These are phyloP conservation scores for Aculops lycopersici DNA, from an alignment of 1,140 invertebrate genomes.

Conservation along the genomic window DNA sequence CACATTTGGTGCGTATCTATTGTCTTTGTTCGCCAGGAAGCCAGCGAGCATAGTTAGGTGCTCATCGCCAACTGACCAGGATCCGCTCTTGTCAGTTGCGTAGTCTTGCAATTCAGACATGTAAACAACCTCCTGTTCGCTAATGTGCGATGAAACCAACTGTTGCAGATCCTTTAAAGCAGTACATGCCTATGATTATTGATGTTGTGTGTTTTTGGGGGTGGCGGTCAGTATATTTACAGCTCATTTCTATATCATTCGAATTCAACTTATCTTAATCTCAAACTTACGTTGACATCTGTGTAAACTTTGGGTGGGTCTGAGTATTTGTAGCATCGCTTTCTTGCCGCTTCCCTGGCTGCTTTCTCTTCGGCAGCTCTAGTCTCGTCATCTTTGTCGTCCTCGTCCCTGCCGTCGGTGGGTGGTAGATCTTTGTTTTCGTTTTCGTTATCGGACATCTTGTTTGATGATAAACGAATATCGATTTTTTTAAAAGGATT, in stretches of 20 bases:
- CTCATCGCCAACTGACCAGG: constrained; percentile 57
- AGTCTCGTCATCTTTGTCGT: constrained; percentile 18
- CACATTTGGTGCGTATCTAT: constrained; percentile 11
- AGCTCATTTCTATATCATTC: neutral
- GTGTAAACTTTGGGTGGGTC: constrained; percentile 54
- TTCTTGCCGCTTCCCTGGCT: constrained; percentile 31
- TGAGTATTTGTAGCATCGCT: constrained; percentile 12
- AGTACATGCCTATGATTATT: constrained; percentile 19
- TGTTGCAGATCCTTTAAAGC: constrained; percentile 29
- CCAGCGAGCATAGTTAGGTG: constrained; percentile 20
- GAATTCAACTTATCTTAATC: neutral
- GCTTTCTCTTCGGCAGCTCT: constrained; percentile 21
- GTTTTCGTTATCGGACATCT: neutral
- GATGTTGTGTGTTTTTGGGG: neutral
- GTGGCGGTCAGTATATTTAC: neutral
- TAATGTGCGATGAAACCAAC: constrained; percentile 27
- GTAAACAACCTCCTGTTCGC: constrained; percentile 13
- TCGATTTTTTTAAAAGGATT: too few relatives aligned
- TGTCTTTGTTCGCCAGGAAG: constrained; percentile 10
- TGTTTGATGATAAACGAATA: too few relatives aligned
- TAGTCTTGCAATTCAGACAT: constrained; percentile 45
- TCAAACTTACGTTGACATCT: constrained; percentile 30
- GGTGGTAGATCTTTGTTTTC: neutral
- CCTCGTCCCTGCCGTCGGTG: neutral
- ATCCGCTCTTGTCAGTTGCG: constrained; percentile 49